Evolutionary conservation across 2,888 invertebrate genomes (phyloP).

Genomic region (Omphaloscelis lunosa): DNA sequence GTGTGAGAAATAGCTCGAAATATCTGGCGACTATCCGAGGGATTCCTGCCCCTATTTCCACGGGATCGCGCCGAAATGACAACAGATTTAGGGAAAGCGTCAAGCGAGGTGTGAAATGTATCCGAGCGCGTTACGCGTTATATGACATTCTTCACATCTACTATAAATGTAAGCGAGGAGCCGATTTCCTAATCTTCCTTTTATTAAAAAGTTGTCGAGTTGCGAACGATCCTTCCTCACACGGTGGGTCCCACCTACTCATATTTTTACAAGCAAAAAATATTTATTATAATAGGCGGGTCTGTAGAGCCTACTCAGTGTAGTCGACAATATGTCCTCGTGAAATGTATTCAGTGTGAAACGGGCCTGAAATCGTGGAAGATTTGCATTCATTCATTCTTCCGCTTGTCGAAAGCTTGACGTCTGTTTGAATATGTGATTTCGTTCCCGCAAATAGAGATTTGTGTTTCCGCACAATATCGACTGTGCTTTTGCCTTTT

Average conservation of each 20-base stretch:
- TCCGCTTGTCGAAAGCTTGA: slow-evolving; percentile 76
- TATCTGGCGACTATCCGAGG: slow-evolving; percentile 87
- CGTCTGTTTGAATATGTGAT: slow-evolving; percentile 86
- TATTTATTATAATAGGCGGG: slow-evolving; percentile 49
- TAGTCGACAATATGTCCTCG: slow-evolving; percentile 63
- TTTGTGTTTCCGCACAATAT: slow-evolving; percentile 73
- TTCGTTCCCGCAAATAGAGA: slow-evolving; percentile 73
- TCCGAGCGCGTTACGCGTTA: slow-evolving; percentile 85
- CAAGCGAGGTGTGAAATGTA: slow-evolving; percentile 90
- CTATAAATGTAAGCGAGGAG: slow-evolving; percentile 84
- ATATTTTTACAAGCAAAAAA: slow-evolving; percentile 57
- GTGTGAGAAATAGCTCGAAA: slow-evolving; percentile 88
- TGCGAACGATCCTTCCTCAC: slow-evolving; percentile 66
- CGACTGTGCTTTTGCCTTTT: slow-evolving; percentile 65
- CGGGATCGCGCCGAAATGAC: slow-evolving; percentile 89
- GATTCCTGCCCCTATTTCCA: slow-evolving; percentile 87
- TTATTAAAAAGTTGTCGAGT: slow-evolving; percentile 87
- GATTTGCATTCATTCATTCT: slow-evolving; percentile 80
- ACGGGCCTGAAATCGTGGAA: slow-evolving; percentile 71
- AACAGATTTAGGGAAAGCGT: slow-evolving; percentile 90
- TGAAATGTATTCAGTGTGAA: slow-evolving; percentile 70
- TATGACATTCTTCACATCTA: slow-evolving; percentile 89
- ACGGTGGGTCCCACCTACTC: slow-evolving; percentile 52
- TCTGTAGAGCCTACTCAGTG: slow-evolving; percentile 45
- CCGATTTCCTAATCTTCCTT: slow-evolving; percentile 85